Evolutionary conservation across 2,888 invertebrate species (phyloP).

Genomic region (Oithona nana): DNA sequence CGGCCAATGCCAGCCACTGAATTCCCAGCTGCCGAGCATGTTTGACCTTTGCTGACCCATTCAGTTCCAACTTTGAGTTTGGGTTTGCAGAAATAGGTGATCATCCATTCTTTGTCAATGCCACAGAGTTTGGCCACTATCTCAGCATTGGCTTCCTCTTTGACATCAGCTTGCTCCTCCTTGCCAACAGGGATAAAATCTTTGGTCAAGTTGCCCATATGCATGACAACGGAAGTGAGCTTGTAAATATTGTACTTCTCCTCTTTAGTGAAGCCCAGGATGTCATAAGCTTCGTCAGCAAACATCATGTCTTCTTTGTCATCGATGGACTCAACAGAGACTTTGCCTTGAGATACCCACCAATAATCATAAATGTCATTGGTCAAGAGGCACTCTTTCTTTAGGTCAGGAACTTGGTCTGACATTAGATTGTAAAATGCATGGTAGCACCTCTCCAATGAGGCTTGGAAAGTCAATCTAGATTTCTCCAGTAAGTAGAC

Average conservation of each 20-base stretch:
- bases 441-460: slow-evolving; percentile 96
- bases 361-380: slow-evolving; percentile 33
- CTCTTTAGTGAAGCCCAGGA: slow-evolving; percentile 89
- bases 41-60: slow-evolving; percentile 97
- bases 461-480: slow-evolving; percentile 98
- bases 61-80: slow-evolving; percentile 99
- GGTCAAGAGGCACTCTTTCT: slow-evolving; percentile 39
- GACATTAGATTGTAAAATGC: slow-evolving; percentile 99
- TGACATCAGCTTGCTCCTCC: slow-evolving; percentile 97
- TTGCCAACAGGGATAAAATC: slow-evolving; percentile 98
- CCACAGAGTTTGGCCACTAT: slow-evolving; percentile 73
- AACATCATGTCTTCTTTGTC: slow-evolving; percentile 18
- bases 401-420: slow-evolving; percentile 60
- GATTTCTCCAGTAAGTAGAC: slow-evolving; percentile 99
- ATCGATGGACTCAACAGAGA: slow-evolving; percentile 17
- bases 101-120: slow-evolving; percentile 62
- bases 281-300: slow-evolving; percentile 71
- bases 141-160: slow-evolving; percentile 36
- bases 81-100: slow-evolving; percentile 89
- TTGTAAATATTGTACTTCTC: slow-evolving; percentile 95
- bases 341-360: slow-evolving; percentile 34
- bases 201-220: slow-evolving; percentile 94
- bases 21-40: slow-evolving; percentile 49
- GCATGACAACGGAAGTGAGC: slow-evolving; percentile 94
- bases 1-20: slow-evolving; percentile 88